Conservation (phyloP, 2,113 vertebrate species). For the Rhinoderma darwinii region DNA sequence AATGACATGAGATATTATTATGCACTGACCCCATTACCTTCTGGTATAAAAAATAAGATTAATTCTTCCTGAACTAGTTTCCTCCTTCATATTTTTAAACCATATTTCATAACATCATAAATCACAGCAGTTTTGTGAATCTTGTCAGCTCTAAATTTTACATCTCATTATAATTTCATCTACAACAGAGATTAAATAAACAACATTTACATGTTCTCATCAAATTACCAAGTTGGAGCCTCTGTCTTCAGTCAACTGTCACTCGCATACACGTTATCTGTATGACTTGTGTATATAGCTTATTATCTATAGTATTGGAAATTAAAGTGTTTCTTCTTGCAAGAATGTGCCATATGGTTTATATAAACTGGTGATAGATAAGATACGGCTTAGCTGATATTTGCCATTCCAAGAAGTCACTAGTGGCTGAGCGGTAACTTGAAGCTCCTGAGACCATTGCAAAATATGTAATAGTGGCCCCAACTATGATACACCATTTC, state of each 20-base stretch:
- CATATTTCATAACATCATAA: constrained; percentile 19
- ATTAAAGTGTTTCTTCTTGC: not conserved
- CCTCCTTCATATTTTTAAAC: not conserved
- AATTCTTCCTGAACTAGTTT: not conserved
- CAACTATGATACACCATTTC: too few species aligned
- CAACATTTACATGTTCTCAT: constrained; percentile 16
- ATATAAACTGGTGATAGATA: too few species aligned
- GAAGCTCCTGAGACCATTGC: too few species aligned
- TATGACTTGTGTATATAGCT: not conserved
- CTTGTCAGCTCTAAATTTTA: constrained; percentile 36
- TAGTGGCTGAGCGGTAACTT: too few species aligned
- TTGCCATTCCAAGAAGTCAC: too few species aligned
- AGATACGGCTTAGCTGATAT: too few species aligned
- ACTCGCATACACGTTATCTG: not conserved
- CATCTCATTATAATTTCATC: constrained; percentile 39
- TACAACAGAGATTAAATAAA: constrained; percentile 34
- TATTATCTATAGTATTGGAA: not conserved
- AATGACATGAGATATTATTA: not conserved
- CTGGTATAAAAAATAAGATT: not conserved
- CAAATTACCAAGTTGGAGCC: not conserved
- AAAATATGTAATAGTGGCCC: too few species aligned
- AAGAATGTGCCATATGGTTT: not conserved
- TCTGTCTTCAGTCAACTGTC: not conserved
- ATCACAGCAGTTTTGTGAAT: constrained; percentile 27
- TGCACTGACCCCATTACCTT: not conserved